phyloP scores from a whole-genome alignment of 2,113 vertebrate genomes.

The western clawed frog (Xenopus tropicalis) region DNA sequence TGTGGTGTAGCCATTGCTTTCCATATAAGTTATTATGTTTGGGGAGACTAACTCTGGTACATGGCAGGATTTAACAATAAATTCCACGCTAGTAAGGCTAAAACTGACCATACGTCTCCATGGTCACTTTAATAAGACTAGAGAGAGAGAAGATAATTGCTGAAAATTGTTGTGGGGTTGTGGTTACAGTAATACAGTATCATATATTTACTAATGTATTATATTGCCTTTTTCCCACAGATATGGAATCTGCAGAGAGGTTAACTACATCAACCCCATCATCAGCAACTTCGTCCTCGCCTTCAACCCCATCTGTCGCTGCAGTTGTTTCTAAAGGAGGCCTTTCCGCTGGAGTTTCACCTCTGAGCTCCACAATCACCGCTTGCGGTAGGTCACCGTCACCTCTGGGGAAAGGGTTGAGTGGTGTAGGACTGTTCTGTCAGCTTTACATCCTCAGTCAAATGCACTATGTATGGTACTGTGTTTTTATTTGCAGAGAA shows the following conservation, averaged over 20 bases:
- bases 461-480: not conserved
- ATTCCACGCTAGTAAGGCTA: no score
- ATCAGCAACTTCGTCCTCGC: slow-evolving; percentile 73
- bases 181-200: no score
- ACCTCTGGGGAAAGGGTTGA: not conserved
- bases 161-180: no score
- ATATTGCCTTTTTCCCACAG: slow-evolving; percentile 54
- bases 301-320: slow-evolving; percentile 64
- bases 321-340: slow-evolving; percentile 67
- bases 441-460: not conserved
- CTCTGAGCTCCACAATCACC: slow-evolving; percentile 75
- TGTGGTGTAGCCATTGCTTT: no score
- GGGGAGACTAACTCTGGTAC: no score
- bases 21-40: no score
- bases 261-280: slow-evolving; percentile 71
- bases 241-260: slow-evolving; percentile 89
- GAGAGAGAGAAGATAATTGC: no score
- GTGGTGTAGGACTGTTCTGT: not conserved
- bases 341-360: slow-evolving; percentile 65
- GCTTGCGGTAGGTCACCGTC: slow-evolving; percentile 76
- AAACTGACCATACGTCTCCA: no score
- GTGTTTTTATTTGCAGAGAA: not conserved
- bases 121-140: no score
- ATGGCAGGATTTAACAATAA: no score
- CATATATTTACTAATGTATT: no score